Evolutionary conservation across 2,888 invertebrate genomes (phyloP).

Genomic region (Lampropteryx suffumata): DNA sequence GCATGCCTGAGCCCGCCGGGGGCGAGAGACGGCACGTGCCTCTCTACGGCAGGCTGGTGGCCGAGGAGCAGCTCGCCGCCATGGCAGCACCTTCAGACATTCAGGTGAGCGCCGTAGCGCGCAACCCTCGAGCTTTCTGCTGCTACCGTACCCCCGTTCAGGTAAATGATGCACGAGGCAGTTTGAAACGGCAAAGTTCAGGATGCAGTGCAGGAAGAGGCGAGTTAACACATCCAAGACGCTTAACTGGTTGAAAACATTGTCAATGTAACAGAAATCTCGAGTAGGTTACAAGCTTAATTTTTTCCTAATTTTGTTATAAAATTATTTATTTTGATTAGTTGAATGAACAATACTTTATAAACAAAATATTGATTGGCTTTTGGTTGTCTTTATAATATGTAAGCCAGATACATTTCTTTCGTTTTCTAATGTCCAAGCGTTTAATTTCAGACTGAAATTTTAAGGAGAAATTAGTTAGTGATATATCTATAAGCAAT

Average conservation of each 20-base stretch:
- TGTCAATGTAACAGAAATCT: slow-evolving; percentile 7
- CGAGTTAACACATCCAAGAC: slow-evolving; percentile 18
- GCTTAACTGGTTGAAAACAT: slow-evolving; percentile 5
- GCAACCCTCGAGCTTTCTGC: slow-evolving; percentile 81
- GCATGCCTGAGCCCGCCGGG: slow-evolving; percentile 71
- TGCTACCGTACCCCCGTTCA: slow-evolving; percentile 74
- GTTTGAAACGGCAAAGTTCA: slow-evolving; percentile 48
- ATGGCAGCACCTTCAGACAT: slow-evolving; percentile 86
- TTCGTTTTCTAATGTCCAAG: no score
- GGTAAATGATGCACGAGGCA: slow-evolving; percentile 82
- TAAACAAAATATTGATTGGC: no score
- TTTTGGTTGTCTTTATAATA: no score
- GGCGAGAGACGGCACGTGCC: slow-evolving; percentile 88
- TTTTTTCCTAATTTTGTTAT: no score
- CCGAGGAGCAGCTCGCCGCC: slow-evolving; percentile 91
- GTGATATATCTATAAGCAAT: not conserved
- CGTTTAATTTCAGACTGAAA: no score
- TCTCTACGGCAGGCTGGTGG: slow-evolving; percentile 94
- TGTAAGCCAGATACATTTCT: no score
- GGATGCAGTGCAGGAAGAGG: slow-evolving; percentile 8
- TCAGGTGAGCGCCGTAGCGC: slow-evolving; percentile 81
- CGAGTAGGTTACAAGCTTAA: not conserved
- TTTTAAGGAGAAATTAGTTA: no score
- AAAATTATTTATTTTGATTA: no score
- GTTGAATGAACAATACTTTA: no score